Base-by-base conservation (phyloP, 2,888 invertebrate species). In the Gymnocheta viridis region DNA sequence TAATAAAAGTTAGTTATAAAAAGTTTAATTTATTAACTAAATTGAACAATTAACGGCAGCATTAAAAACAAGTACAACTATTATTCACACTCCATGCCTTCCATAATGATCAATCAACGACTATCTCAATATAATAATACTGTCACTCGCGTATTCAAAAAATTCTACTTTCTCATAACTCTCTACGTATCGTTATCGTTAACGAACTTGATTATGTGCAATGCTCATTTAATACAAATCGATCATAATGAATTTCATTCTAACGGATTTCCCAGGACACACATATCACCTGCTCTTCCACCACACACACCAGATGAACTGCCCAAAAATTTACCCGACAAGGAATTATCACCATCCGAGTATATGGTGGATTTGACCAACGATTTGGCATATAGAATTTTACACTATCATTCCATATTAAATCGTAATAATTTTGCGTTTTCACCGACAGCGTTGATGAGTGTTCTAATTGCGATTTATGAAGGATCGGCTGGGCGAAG, bases 321-420 rank as follows among this genome's bases (percentile, higher is more conserved):
- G 12, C 27, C 88, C 14, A 86, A 87, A 0, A 74, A 88, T 66
- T 60, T 87, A 22, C 82, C 87, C 56, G 66, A 87, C 32, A 89
- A 89, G 67, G 89, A 89, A 67, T 82, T 91, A 4, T 93, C 93
- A 0, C 96, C 96, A 3, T 93, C 95, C 85, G 95, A 96, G 86
- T 93, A 95, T 81, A 96, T 96, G 95, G 95, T 96, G 77, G 96
- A 96, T 89, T 94, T 96, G 47, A 95, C 96, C 54, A 97, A 97
- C 90, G 94, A 95, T 89, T 93, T 96, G 86, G 95, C 95, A 72
- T 92, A 95, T 85, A 94, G 94, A 90, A 93, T 96, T 87, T 93
- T 97, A 0, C 93, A 95, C 88, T 94, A 94, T 90, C 95, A 95
- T 88, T 95, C 95, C 88, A 94, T 94, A 91, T 93, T 94, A 87